phyloP scores from a whole-genome alignment of 2,888 invertebrate species.

The Lasius platythorax region DNA sequence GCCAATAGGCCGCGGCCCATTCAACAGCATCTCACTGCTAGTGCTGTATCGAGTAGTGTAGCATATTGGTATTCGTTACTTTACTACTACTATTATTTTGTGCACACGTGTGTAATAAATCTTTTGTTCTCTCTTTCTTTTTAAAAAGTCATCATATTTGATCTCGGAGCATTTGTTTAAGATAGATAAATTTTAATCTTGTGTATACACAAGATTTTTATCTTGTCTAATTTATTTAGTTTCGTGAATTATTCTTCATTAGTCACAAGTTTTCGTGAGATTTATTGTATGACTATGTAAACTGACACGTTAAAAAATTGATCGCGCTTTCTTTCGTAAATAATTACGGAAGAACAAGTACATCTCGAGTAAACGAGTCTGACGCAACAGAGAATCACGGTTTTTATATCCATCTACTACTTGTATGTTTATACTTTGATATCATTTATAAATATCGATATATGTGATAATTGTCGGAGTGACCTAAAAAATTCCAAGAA shows the following conservation, averaged over 20 bases:
- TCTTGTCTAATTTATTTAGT: background rate
- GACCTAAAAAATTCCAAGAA: slow-evolving; percentile 28
- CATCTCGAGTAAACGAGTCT: background rate
- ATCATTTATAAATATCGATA: slow-evolving; percentile 5
- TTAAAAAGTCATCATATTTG: background rate
- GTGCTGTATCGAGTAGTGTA: slow-evolving; percentile 61
- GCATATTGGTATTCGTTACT: background rate
- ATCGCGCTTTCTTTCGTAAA: slow-evolving; percentile 5
- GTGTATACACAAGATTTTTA: background rate
- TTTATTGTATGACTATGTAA: background rate
- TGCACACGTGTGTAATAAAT: background rate
- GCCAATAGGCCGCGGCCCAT: slow-evolving; percentile 75
- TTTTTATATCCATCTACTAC: slow-evolving; percentile 22
- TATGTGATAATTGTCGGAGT: slow-evolving; percentile 27
- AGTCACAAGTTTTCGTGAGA: background rate
- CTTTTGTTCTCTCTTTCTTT: background rate
- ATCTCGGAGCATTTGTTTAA: background rate
- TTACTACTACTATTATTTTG: background rate
- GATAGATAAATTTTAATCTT: background rate
- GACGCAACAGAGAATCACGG: background rate
- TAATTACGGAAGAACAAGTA: slow-evolving; percentile 1
- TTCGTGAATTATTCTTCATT: background rate
- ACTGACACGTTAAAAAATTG: background rate
- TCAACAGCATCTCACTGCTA: slow-evolving; percentile 68
- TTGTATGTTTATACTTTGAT: slow-evolving; percentile 23